These are phyloP conservation scores for Megathymus violae DNA, from an alignment of 1,140 invertebrate genomes.

Conservation along the genomic window DNA sequence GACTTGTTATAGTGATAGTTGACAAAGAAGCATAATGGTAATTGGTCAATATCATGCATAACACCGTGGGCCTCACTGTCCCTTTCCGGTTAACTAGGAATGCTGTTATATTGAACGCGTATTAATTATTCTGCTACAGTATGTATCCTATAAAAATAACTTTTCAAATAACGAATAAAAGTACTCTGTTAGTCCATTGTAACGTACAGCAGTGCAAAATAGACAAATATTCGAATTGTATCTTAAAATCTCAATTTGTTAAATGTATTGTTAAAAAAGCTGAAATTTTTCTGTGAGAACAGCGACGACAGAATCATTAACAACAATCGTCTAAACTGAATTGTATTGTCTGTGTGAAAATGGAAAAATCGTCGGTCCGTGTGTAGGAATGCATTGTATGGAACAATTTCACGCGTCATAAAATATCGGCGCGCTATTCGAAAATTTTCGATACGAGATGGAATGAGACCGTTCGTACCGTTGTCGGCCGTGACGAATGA, in stretches of 20 bases:
- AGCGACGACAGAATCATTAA: constrained; percentile 66
- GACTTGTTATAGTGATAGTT: too few relatives aligned
- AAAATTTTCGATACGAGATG: constrained; percentile 61
- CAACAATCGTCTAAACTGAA: constrained; percentile 62
- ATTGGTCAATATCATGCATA: too few relatives aligned
- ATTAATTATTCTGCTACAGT: too few relatives aligned
- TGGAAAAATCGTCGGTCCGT: constrained; percentile 70
- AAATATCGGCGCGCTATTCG: constrained; percentile 62
- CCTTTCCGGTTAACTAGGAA: too few relatives aligned
- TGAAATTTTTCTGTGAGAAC: constrained; percentile 38
- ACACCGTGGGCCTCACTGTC: too few relatives aligned
- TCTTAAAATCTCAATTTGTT: constrained; percentile 5
- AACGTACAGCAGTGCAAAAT: too few relatives aligned
- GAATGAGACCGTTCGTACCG: constrained; percentile 53
- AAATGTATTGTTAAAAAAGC: constrained; percentile 45
- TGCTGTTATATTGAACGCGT: too few relatives aligned
- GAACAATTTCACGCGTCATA: constrained; percentile 79
- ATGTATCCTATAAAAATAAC: too few relatives aligned
- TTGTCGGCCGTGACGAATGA: constrained; percentile 71
- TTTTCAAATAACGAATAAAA: too few relatives aligned
- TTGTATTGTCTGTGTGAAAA: constrained; percentile 75
- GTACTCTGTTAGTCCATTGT: too few relatives aligned
- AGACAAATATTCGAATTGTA: neutral
- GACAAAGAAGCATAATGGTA: too few relatives aligned
- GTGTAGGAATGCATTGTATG: constrained; percentile 61